Evolutionary conservation across 2,113 vertebrate genomes (phyloP), one percentile per base, ranked within the genome.

Genomic region (Lepus timidus): DNA sequence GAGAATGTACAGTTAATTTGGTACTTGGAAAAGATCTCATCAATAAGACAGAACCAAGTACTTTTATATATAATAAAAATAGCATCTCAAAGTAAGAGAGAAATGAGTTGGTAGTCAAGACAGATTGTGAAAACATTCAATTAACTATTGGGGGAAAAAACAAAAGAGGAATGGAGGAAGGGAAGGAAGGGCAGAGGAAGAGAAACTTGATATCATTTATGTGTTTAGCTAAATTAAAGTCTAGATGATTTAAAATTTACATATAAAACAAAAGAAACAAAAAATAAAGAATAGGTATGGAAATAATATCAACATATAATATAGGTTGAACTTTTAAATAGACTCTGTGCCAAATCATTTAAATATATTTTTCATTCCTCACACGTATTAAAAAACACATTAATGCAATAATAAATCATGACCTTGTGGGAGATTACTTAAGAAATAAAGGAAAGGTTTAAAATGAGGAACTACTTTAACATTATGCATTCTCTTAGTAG

Each of bases 341-440:
- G 27, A 62, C 4, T 49, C 17, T 33, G 23, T 85, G 39, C 8
- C 51, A 91, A 91, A 90, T 86, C 44, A 73, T 78, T 93, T 79
- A 85, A 85, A 85, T 67, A 85, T 73, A 36, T 4, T 84, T 3
- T 31, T 68, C 16, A 70, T 29, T 89, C 25, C 22, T 75, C n/a
- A 29, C 13, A 96, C 9, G 9, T 64, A 75, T 55, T 92, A n/a
- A 80, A n/a, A 62, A 82, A 27, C 16, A 71, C 13, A 44, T 64
- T 81, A 85, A 81, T 55, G 10, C 13, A 55, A 81, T 55, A 92
- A 71, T 86, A 93, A 82, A 73, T 86, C 33, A 89, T 70, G 44
- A 78, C 25, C 12, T 78, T 51, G 6, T 78, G 36, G 75, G 16
- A 67, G 16, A 52, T 16, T 33, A 33, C 14, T 62, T 83, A 67